Percentiles rank a stretch among this genome's conserved stretches.
Conservation (phyloP, 2,797 vertebrate species). For the Coregonus suidteri region DNA sequence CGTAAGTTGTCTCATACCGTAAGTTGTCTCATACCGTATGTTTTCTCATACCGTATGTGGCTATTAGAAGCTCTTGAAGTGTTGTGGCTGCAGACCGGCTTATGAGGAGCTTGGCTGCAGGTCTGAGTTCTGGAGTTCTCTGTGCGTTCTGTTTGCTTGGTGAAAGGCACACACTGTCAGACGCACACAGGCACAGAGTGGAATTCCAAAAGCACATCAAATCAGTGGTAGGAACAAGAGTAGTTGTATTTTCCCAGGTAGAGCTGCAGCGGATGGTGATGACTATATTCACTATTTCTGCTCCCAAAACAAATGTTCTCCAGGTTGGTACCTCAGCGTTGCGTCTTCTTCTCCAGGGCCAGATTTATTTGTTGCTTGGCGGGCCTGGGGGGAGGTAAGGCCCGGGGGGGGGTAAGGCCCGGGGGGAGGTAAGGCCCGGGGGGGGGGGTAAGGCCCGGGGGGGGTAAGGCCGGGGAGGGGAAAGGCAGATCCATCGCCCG, state of each 20-base stretch:
- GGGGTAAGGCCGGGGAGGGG: neutral
- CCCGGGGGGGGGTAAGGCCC: no score
- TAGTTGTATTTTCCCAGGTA: neutral
- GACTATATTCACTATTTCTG: neutral
- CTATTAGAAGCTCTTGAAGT: neutral
- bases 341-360: neutral
- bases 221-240: neutral
- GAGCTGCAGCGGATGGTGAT: neutral
- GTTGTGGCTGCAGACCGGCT: neutral
- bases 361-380: neutral
- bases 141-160: no score
- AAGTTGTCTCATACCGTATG: no score
- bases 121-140: no score
- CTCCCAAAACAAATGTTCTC: neutral
- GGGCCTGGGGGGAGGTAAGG: neutral
- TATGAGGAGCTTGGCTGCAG: neutral
- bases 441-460: no score
- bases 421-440: no score
- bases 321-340: neutral
- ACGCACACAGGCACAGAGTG: neutral
- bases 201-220: neutral
- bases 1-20: no score
- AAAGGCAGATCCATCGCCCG: slow-evolving; percentile 18
- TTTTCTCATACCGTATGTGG: neutral
- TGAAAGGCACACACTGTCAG: neutral